A percentile compares a stretch with the other conserved stretches of the same genome.
Conservation (phyloP, 2,797 vertebrate species). For the Mus caroli region DNA sequence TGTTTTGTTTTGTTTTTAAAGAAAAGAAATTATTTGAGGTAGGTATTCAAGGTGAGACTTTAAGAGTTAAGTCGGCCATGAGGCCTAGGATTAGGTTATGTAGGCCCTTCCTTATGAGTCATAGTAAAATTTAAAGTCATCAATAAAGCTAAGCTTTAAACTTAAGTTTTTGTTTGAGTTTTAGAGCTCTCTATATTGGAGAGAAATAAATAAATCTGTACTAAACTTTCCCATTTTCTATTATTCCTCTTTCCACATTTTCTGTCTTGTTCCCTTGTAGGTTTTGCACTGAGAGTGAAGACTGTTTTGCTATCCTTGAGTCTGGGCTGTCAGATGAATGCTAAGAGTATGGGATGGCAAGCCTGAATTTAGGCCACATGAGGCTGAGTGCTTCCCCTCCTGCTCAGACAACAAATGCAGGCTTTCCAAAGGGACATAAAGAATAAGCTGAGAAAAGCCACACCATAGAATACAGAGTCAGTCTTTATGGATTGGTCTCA, state of each 20-base stretch:
- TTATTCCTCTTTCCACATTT: background rate
- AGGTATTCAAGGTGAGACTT: background rate
- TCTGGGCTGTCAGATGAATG: background rate
- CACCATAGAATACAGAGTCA: background rate
- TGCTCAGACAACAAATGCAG: background rate
- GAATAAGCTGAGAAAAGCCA: background rate
- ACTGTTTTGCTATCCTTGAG: background rate
- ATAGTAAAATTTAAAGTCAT: background rate
- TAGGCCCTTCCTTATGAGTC: background rate
- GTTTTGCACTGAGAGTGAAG: background rate
- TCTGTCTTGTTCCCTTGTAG: background rate
- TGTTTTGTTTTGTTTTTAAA: too few relatives aligned
- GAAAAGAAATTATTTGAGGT: background rate
- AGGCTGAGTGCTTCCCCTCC: background rate
- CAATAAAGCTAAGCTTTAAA: background rate
- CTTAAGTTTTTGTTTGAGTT: background rate
- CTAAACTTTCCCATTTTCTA: background rate
- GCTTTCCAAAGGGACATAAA: background rate
- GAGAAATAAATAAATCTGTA: background rate
- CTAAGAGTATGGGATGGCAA: background rate
- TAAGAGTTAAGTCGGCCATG: background rate
- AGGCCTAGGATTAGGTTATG: background rate
- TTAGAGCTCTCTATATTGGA: background rate
- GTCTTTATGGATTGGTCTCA: background rate
- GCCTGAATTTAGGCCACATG: background rate